Evolutionary conservation across 2,113 vertebrate genomes (phyloP), one percentile per base, ranked within the genome.

Genomic region (Hippocampus zosterae): DNA sequence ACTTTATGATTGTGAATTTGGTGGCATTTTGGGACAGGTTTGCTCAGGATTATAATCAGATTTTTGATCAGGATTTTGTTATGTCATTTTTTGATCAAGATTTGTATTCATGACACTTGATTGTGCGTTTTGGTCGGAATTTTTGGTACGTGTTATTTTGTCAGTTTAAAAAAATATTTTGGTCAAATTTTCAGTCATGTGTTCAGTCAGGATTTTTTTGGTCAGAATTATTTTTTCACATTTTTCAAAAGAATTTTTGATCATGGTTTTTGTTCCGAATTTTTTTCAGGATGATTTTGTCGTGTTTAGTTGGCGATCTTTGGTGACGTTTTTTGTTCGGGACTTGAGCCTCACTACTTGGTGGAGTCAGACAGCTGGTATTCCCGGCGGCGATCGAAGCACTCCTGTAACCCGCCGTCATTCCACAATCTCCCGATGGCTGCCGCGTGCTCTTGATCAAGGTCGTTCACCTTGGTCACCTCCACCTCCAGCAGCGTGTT

Each of bases 341-440:
- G 3, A 3, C 18, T 33, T 16, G 8, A 33, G 15, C 29, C 94
- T 92, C 89, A 94, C 92, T 94, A 93, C 82, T 94, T 94, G 77
- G 94, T 90, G 4, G 94, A 96, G 79, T 94, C 94, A 0, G 93
- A 95, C 65, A 96, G 91, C 85, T 99, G 94, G 72, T 94, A 94
- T 60, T 96, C 93, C 63, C 93, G 85, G 65, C 90, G 78, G 11
- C 94, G 88, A 41, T 93, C 88, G 0, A 94, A 96, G 71, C 93
- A 95, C 65, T 93, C 90, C 90, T 93, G 93, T 69, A 94, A 89
- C 37, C 93, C 93, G 0, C 72, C 68, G 18, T 97, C 95, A 0
- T 79, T 71, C 93, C 94, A 96, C 46, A 97, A 90, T 67, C 87
- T 88, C 77, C 85, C 88, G 71, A 96, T 89, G 78, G 90, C 93